These are phyloP conservation scores for Streptopelia turtur DNA, from an alignment of 2,797 vertebrate genomes.

Conservation along the genomic window DNA sequence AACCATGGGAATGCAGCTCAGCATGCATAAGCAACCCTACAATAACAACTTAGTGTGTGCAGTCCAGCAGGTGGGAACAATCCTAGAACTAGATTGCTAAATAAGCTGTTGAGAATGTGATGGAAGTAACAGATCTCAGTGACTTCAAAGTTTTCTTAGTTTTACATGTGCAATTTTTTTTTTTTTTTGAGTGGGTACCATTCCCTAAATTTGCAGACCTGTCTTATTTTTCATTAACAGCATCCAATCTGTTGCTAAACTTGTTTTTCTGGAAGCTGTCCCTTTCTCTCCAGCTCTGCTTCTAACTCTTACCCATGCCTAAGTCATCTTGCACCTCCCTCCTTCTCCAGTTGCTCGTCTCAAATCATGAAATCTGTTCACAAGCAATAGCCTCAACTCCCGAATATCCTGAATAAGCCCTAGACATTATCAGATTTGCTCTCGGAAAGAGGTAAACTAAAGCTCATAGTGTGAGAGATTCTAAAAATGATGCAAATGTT, in stretches of 20 bases:
- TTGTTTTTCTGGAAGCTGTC: constrained; percentile 31
- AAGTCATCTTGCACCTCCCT: neutral
- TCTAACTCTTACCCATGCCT: neutral
- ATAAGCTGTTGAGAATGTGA: neutral
- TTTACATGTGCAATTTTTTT: neutral
- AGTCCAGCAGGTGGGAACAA: constrained; percentile 35
- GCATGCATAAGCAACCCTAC: constrained; percentile 46
- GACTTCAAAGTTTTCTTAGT: neutral
- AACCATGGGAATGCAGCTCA: constrained; percentile 39
- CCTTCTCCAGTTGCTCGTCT: neutral
- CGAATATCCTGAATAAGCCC: neutral
- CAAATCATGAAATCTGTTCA: neutral
- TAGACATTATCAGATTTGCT: neutral
- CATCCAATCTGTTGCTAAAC: neutral
- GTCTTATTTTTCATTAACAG: neutral
- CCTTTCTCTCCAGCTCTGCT: neutral
- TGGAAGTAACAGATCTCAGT: neutral
- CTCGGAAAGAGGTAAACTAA: neutral
- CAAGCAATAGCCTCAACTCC: neutral
- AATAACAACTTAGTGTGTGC: constrained; percentile 24
- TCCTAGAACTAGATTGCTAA: constrained; percentile 34
- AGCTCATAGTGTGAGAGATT: neutral
- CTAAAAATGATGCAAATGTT: constrained; percentile 29
- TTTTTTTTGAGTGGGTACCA: neutral
- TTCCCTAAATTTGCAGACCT: neutral